Evolutionary conservation across 2,113 vertebrate species (phyloP).

Genomic region (Corythornis madagascariensis): DNA sequence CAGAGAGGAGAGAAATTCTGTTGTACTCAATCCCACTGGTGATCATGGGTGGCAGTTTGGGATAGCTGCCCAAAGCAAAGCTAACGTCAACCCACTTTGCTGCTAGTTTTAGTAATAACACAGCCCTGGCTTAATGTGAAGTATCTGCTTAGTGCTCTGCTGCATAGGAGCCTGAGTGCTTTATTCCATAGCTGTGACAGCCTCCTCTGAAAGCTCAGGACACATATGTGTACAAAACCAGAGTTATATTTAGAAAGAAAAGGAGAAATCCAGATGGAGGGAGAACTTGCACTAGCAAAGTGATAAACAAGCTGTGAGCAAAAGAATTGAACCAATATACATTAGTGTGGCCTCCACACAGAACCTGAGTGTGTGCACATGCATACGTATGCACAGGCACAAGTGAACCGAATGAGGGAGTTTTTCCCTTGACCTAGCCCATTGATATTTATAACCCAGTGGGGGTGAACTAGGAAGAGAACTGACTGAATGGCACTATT

Average conservation of each 20-base stretch:
- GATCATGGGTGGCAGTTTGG: background rate
- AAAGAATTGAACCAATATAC: background rate
- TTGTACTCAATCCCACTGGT: background rate
- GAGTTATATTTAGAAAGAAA: background rate
- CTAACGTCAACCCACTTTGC: background rate
- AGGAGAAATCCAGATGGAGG: background rate
- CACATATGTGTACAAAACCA: rapidly evolving
- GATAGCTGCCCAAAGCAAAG: background rate
- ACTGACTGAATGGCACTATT: no score
- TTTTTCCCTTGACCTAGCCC: background rate
- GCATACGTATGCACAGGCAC: background rate
- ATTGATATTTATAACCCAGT: background rate
- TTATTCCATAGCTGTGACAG: background rate
- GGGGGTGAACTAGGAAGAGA: background rate
- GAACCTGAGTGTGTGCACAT: background rate
- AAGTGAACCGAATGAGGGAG: background rate
- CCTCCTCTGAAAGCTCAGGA: background rate
- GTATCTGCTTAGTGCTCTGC: background rate
- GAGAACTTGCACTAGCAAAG: background rate
- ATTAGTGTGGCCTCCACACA: background rate
- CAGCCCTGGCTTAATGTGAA: background rate
- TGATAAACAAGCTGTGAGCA: background rate
- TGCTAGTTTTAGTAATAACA: background rate
- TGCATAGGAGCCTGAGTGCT: rapidly evolving
- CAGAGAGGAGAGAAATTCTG: background rate